Evolutionary conservation across 2,888 invertebrate species (phyloP).

Genomic region (Apotomis capreana): DNA sequence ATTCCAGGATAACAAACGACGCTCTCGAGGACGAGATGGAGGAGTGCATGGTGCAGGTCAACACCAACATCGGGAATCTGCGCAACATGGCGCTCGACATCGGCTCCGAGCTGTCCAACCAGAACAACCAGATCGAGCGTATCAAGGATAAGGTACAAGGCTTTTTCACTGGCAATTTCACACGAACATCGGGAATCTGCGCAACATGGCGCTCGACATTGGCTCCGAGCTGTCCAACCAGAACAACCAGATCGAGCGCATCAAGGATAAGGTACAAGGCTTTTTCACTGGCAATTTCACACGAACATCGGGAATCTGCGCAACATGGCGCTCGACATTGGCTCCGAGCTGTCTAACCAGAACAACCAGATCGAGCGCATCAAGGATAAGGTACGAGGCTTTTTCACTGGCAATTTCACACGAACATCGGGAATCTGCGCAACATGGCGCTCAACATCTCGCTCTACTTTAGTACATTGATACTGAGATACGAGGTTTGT

Average conservation of each 20-base stretch:
- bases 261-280: conserved; percentile 95
- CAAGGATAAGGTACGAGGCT: conserved; percentile 93
- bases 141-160: conserved; percentile 96
- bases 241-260: conserved; percentile 88
- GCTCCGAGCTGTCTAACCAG: too few relatives aligned
- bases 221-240: too few relatives aligned
- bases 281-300: background rate
- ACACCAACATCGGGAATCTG: conserved; percentile 98
- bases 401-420: too few relatives aligned
- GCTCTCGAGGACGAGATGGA: conserved; percentile 99
- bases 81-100: conserved; percentile 99
- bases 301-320: too few relatives aligned
- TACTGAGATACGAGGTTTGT: conserved; percentile 89
- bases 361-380: conserved; percentile 80
- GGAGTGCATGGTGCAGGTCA: conserved; percentile 98
- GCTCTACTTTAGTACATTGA: conserved; percentile 86
- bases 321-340: too few relatives aligned
- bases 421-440: too few relatives aligned
- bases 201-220: conserved; percentile 98
- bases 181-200: conserved; percentile 57
- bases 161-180: background rate
- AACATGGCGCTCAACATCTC: too few relatives aligned
- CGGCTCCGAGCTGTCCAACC: conserved; percentile 99
- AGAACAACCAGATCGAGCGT: conserved; percentile 98
- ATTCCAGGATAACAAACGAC: conserved; percentile 95